Base-by-base conservation (phyloP, 2,113 vertebrate species). In the Cromileptes altivelis region DNA sequence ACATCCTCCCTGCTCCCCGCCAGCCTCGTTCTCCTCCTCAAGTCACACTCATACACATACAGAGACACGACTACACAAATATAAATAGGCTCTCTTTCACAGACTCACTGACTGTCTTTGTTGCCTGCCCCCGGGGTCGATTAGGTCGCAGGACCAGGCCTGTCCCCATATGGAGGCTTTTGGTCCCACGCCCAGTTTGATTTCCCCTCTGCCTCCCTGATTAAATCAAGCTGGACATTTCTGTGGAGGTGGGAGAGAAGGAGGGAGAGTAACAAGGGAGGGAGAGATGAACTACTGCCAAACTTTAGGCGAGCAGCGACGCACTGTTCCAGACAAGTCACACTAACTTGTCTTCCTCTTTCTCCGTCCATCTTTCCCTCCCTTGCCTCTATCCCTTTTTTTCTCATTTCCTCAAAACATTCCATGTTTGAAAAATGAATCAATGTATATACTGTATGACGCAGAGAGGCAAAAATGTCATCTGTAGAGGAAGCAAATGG, bases 141-240 rank as follows among this genome's bases (percentile, higher is more conserved):
- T 65, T 72, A 71, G 81, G 85, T 91, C 64, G 60, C 85, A 75
- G 85, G 75, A 86, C 84, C 60, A 49, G 70, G 78, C 74, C 83
- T 83, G 90, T 91, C 89, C 88, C 90, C 73, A 75, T 63, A 75
- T 85, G 73, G 80, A 87, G 65, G 64, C 50, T 79, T 80, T 88
- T 87, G 92, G 90, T 80, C 70, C 64, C 69, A 49, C 79, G 85
- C 87, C 87, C 85, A 87, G 78, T 88, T 70, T 85, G 79, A 88
- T 84, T 87, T 87, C 85, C 89, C 71, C 78, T 60, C 73, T 75
- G 84, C 76, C 65, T 85, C 80, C 25, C 45, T 93, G 93, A 93
- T 93, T 93, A 92, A 94, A 92, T 91, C 86, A 93, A 93, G 92
- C 90, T 94, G 90, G 88, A 91, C 81, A 84, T 91, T 92, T 90